These are phyloP conservation scores for Trissolcus japonicus DNA, from an alignment of 2,888 invertebrate genomes.

Conservation along the genomic window DNA sequence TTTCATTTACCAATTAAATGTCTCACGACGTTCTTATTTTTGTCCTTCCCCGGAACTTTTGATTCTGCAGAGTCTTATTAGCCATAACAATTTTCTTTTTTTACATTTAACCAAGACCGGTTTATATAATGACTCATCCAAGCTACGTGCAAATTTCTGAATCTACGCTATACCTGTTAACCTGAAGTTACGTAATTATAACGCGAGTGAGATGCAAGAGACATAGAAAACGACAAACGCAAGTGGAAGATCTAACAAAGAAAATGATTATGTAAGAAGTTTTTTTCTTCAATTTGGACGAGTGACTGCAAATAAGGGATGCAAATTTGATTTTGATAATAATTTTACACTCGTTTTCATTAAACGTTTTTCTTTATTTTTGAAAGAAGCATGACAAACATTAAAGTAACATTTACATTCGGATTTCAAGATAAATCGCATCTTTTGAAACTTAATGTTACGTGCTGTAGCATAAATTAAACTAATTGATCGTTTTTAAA, in stretches of 20 bases:
- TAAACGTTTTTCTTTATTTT: no score
- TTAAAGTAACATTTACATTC: no score
- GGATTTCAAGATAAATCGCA: no score
- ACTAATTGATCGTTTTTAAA: no score
- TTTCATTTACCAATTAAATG: constrained; percentile 37
- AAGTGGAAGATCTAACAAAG: constrained; percentile 36
- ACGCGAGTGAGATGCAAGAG: constrained; percentile 54
- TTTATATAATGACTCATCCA: constrained; percentile 45
- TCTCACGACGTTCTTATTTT: constrained; percentile 23
- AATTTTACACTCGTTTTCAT: no score
- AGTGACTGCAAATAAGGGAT: no score
- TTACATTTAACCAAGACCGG: constrained; percentile 12
- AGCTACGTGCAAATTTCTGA: constrained; percentile 60
- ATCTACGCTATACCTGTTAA: constrained; percentile 66
- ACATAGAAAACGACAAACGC: constrained; percentile 4
- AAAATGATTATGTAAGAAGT: constrained; percentile 4
- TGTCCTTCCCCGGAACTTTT: constrained; percentile 19
- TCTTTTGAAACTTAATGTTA: no score
- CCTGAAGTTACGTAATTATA: constrained; percentile 54
- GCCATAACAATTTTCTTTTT: constrained; percentile 14
- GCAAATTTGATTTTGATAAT: no score
- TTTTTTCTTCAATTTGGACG: no score
- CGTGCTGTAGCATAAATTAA: no score
- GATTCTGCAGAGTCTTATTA: constrained; percentile 12
- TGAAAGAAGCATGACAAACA: no score